Evolutionary conservation across 2,113 vertebrate genomes (phyloP), one percentile per base, ranked within the genome.

Genomic region (Crypturellus undulatus): DNA sequence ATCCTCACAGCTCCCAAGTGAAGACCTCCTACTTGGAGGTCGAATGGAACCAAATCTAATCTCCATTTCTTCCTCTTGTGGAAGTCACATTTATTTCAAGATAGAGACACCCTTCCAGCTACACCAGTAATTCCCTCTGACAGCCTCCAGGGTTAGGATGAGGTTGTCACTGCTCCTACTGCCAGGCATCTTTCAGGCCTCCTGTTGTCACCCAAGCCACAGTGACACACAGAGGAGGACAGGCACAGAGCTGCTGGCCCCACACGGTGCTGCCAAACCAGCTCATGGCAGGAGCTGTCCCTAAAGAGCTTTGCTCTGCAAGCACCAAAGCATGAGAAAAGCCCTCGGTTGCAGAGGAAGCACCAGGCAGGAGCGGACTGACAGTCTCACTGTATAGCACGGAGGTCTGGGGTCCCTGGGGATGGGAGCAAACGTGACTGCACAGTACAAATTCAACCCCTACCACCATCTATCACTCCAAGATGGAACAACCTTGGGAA

Each of bases 281-380:
- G 54, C 54, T 58, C 54, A 16, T 32, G 14, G 28, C 54, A 18
- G 54, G 30, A 19, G 54, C 20, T 63, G 51, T 15, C 49, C 20
- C 24, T 25, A 12, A 67, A n/a, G 16, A 59, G 0, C 30, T 18
- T 21, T 2, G 0, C 16, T 78, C 43, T 69, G 36, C 7, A 65
- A 28, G 6, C 59, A 77, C 25, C 49, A 10, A 70, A 71, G 18
- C 16, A 59, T 14, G 36, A 59, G 49, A 12, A 56, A 24, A n/a
- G 24, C 76, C 24, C 13, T 34, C 67, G 60, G 30, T 14, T 64
- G 40, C 32, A 38, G 28, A 32, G 13, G 30, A 47, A 0, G 0
- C 1, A 24, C 34, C 63, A 28, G 51, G 52, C 15, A n/a, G 26
- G 5, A 9, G 30, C 15, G 7, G 20, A 54, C 22, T 15, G 34